A percentile compares a stretch with the other conserved stretches of the same genome.
Conservation (phyloP, 53 echinoderm and acorn worm species). For the Antedon mediterranea region DNA sequence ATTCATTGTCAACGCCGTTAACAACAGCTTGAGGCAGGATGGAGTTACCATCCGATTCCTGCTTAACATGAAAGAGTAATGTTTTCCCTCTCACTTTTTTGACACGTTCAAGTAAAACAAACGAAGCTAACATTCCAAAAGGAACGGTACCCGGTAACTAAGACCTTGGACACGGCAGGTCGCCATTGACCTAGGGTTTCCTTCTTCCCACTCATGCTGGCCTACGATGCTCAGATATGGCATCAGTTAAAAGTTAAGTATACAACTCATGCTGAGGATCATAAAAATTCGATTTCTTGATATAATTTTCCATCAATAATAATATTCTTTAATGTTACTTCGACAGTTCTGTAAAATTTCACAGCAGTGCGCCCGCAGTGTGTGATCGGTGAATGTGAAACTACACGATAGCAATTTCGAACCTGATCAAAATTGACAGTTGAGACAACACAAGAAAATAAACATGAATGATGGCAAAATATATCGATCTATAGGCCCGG, state of each 20-base stretch:
- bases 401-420: not conserved
- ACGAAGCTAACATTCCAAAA: not conserved
- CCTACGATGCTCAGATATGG: not conserved
- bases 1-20: not conserved
- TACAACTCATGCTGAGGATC: not conserved
- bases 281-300: not conserved
- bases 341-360: not conserved
- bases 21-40: not conserved
- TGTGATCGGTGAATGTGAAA: not conserved
- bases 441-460: not conserved
- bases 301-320: constrained; percentile 1
- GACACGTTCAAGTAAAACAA: not conserved
- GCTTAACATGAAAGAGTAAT: not conserved
- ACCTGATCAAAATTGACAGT: not conserved
- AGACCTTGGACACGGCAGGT: not conserved
- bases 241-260: not conserved
- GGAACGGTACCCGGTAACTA: not conserved
- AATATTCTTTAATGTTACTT: not conserved
- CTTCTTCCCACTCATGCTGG: not conserved
- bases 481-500: not conserved
- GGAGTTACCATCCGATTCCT: not conserved
- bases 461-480: not conserved
- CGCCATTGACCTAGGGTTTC: not conserved
- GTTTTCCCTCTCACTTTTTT: not conserved
- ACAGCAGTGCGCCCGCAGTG: not conserved